Evolutionary conservation across 1,140 invertebrate genomes (phyloP), one percentile per base, ranked within the genome.

Genomic region (Drosophila elegans): DNA sequence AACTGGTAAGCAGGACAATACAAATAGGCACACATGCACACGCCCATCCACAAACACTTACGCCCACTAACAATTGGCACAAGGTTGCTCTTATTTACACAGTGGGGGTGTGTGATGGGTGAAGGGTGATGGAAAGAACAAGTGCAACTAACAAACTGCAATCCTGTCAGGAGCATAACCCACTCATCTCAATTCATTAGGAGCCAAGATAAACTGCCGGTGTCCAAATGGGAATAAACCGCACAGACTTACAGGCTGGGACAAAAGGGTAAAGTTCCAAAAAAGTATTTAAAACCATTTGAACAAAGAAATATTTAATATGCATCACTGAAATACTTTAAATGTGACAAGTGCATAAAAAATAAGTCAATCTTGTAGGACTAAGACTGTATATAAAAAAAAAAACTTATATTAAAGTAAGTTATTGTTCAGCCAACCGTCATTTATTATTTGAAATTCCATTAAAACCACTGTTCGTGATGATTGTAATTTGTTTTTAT

Each of bases 51-150:
- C 27, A 51, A 3, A 4, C 48, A 32, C 48, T 51, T 51, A 10
- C 48, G n/a, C 56, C 38, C 36, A 61, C 34, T 51, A 44, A 49
- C 64, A 54, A 54, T 61, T 56, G 57, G 59, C 69, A 74, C 54
- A 75, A 76, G 73, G 74, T 52, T 48, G 42, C 74, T 60, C 60
- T 76, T 77, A 64, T 75, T 72, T 76, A 80, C 71, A 61, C 57
- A 75, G 44, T 41, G 44, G 34, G 32, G 16, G 1, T 21, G 44
- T 27, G 32, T 9, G 13, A 9, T 25, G 41, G 38, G 3, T 25
- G 55, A 16, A 39, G 38, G 38, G 34, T 32, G 38, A 16, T 29
- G 41, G 32, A 16, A 11, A 5, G 25, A n/a, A 9, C 29, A 9
- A 38, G 13, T 69, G 69, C 45, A 63, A 10, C 16, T 21, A 25